phyloP scores from a whole-genome alignment of 1,140 invertebrate genomes.

The Muscidifurax raptorellus region DNA sequence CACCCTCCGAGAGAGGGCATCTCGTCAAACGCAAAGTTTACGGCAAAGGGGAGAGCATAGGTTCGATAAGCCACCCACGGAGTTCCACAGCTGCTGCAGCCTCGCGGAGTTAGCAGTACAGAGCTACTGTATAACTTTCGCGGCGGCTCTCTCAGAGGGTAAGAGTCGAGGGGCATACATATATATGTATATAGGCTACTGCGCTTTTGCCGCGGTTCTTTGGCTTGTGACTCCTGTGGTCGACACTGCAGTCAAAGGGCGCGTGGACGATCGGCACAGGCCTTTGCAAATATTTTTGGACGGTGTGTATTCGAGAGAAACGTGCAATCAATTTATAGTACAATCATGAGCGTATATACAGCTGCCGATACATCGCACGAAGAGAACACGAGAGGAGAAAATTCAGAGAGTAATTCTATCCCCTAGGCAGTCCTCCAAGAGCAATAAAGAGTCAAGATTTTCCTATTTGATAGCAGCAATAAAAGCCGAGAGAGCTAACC shows the following conservation, averaged over 20 bases:
- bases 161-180: neutral
- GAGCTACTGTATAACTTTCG: neutral
- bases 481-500: neutral
- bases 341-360: too few species aligned
- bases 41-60: neutral
- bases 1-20: neutral
- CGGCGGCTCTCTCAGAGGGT: neutral
- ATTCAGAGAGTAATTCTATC: neutral
- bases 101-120: neutral
- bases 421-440: neutral
- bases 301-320: too few species aligned
- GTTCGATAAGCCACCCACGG: neutral
- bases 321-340: too few species aligned
- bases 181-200: neutral
- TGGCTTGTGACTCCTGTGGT: neutral
- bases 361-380: too few species aligned
- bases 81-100: neutral
- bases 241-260: neutral
- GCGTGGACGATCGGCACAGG: neutral
- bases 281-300: too few species aligned
- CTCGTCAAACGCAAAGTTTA: neutral
- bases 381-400: neutral
- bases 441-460: conserved; percentile 23
- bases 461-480: neutral
- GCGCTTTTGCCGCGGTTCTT: neutral